These are phyloP conservation scores for Drosophila fuyamai DNA, from an alignment of 1,140 invertebrate species.

Conservation along the genomic window DNA sequence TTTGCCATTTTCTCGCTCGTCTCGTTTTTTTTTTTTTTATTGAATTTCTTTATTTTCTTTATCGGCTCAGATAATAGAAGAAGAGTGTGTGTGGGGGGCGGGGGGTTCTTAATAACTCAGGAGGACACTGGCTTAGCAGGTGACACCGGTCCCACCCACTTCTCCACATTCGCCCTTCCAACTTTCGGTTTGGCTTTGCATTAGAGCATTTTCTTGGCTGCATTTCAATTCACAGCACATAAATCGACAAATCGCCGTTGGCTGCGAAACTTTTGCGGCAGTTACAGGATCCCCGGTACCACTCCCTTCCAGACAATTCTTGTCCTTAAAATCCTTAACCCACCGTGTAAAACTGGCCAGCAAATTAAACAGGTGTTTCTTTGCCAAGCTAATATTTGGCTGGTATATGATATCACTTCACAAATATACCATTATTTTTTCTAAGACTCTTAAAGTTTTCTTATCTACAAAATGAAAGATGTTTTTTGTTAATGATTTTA, in stretches of 20 bases:
- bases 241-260: conserved; percentile 78
- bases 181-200: conserved; percentile 32
- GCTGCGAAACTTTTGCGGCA: conserved; percentile 61
- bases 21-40: conserved; percentile 14
- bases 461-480: too few relatives aligned
- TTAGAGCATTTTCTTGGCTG: conserved; percentile 64
- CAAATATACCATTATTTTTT: too few relatives aligned
- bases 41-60: too few relatives aligned
- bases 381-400: too few relatives aligned
- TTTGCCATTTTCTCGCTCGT: conserved; percentile 58
- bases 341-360: neutral
- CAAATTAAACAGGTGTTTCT: too few relatives aligned
- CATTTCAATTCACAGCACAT: conserved; percentile 82
- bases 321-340: neutral
- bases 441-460: too few relatives aligned
- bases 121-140: conserved; percentile 38
- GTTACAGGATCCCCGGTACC: neutral
- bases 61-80: too few relatives aligned
- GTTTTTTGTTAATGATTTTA: too few relatives aligned
- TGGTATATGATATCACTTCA: too few relatives aligned
- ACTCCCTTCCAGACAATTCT: neutral
- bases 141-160: neutral
- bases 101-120: conserved; percentile 47
- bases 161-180: neutral
- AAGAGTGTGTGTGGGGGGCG: neutral